A percentile compares a stretch with the other conserved stretches of the same genome.
These are phyloP conservation scores for Cepphus grylle DNA, from an alignment of 2,113 vertebrate genomes.

Conservation along the genomic window DNA sequence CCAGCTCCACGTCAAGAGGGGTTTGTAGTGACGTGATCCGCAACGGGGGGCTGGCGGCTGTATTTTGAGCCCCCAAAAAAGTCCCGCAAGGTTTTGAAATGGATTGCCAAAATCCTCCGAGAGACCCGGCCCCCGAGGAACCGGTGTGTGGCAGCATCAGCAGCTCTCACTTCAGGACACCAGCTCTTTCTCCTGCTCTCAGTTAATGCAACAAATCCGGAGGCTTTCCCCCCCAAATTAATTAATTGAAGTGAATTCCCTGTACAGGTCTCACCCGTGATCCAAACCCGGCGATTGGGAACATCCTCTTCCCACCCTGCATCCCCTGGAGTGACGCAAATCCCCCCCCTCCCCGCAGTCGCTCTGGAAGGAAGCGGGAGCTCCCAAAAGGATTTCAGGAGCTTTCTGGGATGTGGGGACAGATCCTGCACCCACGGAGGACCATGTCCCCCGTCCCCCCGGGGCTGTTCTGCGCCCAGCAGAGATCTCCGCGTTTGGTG, in stretches of 20 bases:
- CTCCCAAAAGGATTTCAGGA: background rate
- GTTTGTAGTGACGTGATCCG: background rate
- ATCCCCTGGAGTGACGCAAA: background rate
- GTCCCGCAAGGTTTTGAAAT: background rate
- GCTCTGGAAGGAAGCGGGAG: fast-evolving
- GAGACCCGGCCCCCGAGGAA: background rate
- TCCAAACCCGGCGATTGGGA: background rate
- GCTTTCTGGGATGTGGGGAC: background rate
- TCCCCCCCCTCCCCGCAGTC: background rate
- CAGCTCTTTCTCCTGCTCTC: background rate
- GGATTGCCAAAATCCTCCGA: background rate
- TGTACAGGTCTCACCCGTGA: background rate
- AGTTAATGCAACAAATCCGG: background rate
- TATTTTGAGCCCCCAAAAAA: background rate
- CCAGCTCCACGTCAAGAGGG: fast-evolving
- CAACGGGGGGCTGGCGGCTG: background rate
- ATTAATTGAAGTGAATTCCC: background rate
- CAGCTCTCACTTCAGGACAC: background rate
- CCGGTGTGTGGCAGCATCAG: background rate
- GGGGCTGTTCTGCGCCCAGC: background rate
- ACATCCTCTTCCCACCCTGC: fast-evolving
- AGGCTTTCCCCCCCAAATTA: background rate
- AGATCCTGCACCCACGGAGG: background rate
- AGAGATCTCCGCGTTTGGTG: background rate
- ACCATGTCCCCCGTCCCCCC: background rate